Conservation (phyloP, 2,113 vertebrate species). For the Toxotes jaculatrix region DNA sequence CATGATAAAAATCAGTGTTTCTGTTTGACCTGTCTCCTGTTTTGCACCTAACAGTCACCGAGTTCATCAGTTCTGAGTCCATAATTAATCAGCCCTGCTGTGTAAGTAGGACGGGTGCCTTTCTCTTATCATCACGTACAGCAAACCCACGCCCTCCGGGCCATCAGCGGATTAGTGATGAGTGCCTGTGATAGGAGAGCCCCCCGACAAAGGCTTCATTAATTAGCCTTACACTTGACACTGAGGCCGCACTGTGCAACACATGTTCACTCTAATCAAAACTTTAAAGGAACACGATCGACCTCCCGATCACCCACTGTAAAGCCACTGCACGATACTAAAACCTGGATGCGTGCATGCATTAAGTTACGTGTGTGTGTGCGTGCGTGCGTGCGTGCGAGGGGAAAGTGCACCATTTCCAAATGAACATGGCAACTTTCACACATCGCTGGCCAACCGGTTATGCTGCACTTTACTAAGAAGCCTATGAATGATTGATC, state of each 20-base stretch:
- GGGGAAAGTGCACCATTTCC: conserved; percentile 49
- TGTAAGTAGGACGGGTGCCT: conserved; percentile 58
- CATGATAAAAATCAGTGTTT: background rate
- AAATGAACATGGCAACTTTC: conserved; percentile 64
- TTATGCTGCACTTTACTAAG: conserved; percentile 46
- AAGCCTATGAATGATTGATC: conserved; percentile 69
- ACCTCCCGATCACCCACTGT: conserved; percentile 38
- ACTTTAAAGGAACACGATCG: conserved; percentile 67
- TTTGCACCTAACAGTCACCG: conserved; percentile 9
- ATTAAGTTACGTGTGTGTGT: conserved; percentile 22
- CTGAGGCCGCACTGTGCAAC: conserved; percentile 59
- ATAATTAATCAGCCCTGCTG: conserved; percentile 62
- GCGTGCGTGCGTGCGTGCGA: too few species aligned
- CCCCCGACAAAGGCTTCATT: conserved; percentile 60
- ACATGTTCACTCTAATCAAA: conserved; percentile 72
- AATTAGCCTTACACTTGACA: conserved; percentile 57
- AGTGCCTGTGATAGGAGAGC: conserved; percentile 57
- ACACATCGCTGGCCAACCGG: conserved; percentile 50
- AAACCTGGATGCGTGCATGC: conserved; percentile 40
- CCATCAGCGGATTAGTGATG: conserved; percentile 71
- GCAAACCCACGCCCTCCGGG: conserved; percentile 74
- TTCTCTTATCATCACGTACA: conserved; percentile 61
- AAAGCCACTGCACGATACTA: conserved; percentile 32
- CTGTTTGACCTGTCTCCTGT: conserved; percentile 27
- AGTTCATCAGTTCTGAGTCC: conserved; percentile 56